Percentiles rank a stretch among this genome's conserved stretches.
These are phyloP conservation scores for Epinephelus malabaricus DNA, from an alignment of 2,797 vertebrate genomes.

Conservation along the genomic window DNA sequence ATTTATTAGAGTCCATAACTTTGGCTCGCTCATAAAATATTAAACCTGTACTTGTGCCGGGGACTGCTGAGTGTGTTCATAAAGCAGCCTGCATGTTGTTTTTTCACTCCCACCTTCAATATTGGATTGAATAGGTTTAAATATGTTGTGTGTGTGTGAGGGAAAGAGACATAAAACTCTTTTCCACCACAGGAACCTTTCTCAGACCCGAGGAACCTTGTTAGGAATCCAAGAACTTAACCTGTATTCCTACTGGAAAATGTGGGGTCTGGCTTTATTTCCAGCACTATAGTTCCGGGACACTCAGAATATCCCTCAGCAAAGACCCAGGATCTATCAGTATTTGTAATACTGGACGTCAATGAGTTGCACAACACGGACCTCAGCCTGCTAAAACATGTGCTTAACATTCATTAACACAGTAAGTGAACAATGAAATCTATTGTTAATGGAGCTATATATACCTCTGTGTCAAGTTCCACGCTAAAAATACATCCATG, in stretches of 20 bases:
- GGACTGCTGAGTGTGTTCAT: constrained; percentile 78
- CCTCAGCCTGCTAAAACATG: background rate
- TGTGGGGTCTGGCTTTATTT: background rate
- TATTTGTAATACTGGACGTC: background rate
- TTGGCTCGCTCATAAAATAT: constrained; percentile 82
- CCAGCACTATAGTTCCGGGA: background rate
- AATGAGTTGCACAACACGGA: background rate
- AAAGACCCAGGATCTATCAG: background rate
- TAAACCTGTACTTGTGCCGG: constrained; percentile 70
- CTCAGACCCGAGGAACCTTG: background rate
- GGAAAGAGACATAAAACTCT: background rate
- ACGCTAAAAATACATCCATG: background rate
- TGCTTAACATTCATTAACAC: background rate
- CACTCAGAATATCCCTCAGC: background rate
- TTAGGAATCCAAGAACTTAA: constrained; percentile 9
- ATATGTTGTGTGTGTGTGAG: background rate
- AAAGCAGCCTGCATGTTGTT: constrained; percentile 69
- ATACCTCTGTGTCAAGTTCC: background rate
- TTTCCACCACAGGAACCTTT: background rate
- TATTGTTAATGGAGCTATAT: background rate
- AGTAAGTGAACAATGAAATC: background rate
- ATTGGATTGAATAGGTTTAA: constrained; percentile 50
- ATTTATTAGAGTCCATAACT: constrained; percentile 85
- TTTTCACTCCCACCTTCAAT: constrained; percentile 35
- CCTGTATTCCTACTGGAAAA: background rate